Conservation (phyloP, 2,888 invertebrate species). For the Cerastis leucographa region DNA sequence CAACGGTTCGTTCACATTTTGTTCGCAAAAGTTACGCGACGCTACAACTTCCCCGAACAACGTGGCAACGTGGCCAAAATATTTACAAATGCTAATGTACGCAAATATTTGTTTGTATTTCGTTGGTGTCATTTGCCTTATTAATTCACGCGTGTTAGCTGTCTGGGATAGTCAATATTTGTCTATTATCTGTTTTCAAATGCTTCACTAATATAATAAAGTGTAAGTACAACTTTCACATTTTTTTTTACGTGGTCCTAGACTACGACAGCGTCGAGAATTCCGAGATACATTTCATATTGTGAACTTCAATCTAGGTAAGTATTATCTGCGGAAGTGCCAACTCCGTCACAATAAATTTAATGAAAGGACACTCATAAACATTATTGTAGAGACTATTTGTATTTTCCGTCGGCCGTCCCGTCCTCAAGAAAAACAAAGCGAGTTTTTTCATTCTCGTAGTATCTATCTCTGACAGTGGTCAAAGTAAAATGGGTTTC, state of each 20-base stretch:
- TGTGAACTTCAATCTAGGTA: conserved; percentile 50
- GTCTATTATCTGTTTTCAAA: background rate
- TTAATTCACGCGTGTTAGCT: conserved; percentile 30
- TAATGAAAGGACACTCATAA: conserved; percentile 66
- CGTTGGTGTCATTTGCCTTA: conserved; percentile 38
- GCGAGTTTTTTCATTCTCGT: conserved; percentile 66
- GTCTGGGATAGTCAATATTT: conserved; percentile 20
- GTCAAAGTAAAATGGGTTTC: conserved; percentile 67
- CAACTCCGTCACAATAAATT: conserved; percentile 61
- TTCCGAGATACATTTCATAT: conserved; percentile 31
- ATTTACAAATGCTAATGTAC: conserved; percentile 56
- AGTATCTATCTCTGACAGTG: conserved; percentile 67
- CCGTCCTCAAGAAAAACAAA: conserved; percentile 66
- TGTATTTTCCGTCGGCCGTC: conserved; percentile 63
- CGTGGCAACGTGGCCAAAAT: conserved; percentile 48
- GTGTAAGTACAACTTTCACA: background rate
- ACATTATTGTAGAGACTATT: conserved; percentile 65
- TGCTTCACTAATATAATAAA: background rate
- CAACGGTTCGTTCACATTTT: conserved; percentile 79
- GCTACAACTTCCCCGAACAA: conserved; percentile 46
- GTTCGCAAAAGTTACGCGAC: conserved; percentile 63
- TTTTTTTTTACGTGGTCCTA: conserved; percentile 18
- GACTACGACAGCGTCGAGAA: background rate
- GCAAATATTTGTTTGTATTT: conserved; percentile 45
- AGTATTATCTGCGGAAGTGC: conserved; percentile 52